Percentiles rank a stretch among this genome's conserved stretches.
Conservation (phyloP, 2,888 invertebrate species). For the Liodrosophila aerea region DNA sequence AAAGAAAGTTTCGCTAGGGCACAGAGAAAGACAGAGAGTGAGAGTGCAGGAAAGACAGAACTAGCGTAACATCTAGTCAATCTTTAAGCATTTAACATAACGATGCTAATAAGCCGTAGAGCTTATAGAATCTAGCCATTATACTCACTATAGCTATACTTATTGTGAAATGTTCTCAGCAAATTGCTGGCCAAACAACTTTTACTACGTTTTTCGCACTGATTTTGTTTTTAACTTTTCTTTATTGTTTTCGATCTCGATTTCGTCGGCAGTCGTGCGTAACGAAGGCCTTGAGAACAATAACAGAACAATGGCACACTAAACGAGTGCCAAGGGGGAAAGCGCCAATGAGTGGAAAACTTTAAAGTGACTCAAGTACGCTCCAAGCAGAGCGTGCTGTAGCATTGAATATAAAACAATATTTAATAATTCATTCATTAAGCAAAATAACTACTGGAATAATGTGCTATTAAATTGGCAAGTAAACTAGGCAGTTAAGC, state of each 20-base stretch:
- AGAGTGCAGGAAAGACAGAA: no score
- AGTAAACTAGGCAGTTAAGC: no score
- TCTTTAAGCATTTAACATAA: constrained; percentile 24
- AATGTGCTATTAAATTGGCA: no score
- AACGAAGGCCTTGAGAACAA: constrained; percentile 42
- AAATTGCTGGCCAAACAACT: constrained; percentile 24
- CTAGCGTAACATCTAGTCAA: no score
- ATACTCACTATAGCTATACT: no score
- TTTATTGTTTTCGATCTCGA: constrained; percentile 23
- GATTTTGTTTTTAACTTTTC: constrained; percentile 1
- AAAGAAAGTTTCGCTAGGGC: constrained; percentile 2
- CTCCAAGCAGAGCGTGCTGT: no score
- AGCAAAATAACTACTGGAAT: no score
- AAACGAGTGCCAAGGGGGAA: background rate
- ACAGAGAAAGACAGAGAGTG: background rate
- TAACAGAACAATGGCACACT: constrained; percentile 32
- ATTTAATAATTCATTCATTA: no score
- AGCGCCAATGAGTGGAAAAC: background rate
- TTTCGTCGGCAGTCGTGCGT: constrained; percentile 37
- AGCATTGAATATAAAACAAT: constrained; percentile 9
- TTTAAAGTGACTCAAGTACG: no score
- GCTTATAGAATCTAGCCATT: constrained; percentile 6
- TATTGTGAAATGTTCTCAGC: constrained; percentile 12
- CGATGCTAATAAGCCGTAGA: constrained; percentile 28
- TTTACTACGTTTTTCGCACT: no score